Evolutionary conservation across 2,888 invertebrate genomes (phyloP).

Genomic region (Amphiduros pacificus): DNA sequence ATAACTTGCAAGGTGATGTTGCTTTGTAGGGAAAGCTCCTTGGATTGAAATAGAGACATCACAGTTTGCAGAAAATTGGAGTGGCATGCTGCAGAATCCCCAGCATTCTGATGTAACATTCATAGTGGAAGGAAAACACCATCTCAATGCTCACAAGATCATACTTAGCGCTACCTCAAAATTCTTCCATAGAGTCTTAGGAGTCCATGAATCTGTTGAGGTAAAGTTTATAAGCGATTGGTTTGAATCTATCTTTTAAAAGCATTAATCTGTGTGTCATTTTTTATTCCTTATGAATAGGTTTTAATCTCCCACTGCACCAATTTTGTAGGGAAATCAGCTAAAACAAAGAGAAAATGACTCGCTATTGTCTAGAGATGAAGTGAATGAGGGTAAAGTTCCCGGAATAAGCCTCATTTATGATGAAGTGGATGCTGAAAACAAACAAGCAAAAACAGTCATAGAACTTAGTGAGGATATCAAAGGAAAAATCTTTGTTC

Average conservation of each 20-base stretch:
- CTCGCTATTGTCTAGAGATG: too few relatives aligned
- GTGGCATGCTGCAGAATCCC: slow-evolving; percentile 38
- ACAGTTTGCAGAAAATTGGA: slow-evolving; percentile 46
- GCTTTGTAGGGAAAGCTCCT: slow-evolving; percentile 47
- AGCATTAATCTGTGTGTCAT: too few relatives aligned
- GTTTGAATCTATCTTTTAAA: too few relatives aligned
- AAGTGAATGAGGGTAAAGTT: slow-evolving; percentile 41
- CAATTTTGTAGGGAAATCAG: too few relatives aligned
- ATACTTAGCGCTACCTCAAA: slow-evolving; percentile 45
- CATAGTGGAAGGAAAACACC: slow-evolving; percentile 34
- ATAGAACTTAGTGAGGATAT: slow-evolving; percentile 44
- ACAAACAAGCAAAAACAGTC: slow-evolving; percentile 8
- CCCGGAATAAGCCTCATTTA: slow-evolving; percentile 37
- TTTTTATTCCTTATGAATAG: too few relatives aligned
- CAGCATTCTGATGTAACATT: slow-evolving; percentile 46
- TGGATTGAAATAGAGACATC: slow-evolving; percentile 47
- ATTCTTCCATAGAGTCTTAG: slow-evolving; percentile 41
- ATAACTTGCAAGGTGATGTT: too few relatives aligned
- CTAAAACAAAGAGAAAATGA: too few relatives aligned
- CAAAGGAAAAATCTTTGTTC: slow-evolving; percentile 40
- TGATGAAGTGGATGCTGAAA: slow-evolving; percentile 9
- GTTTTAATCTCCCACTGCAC: too few relatives aligned
- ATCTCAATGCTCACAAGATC: slow-evolving; percentile 43
- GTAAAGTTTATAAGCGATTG: too few relatives aligned
- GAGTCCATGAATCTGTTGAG: slow-evolving; percentile 17